Evolutionary conservation across 2,888 invertebrate species (phyloP).

Genomic region (Phaedon cochleariae): DNA sequence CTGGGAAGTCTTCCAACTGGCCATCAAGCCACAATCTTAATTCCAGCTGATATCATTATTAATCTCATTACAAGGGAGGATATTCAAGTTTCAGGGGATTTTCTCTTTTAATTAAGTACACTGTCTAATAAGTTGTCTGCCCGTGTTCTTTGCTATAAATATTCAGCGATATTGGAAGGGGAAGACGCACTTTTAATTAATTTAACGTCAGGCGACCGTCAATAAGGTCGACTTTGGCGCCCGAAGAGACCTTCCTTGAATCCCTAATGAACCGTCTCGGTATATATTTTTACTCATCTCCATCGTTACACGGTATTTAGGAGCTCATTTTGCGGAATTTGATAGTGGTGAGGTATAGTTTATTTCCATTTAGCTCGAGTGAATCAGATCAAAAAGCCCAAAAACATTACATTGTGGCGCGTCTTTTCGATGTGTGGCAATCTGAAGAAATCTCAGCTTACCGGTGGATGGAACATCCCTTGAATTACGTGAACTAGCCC

Average conservation of each 20-base stretch:
- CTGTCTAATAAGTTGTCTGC: constrained; percentile 32
- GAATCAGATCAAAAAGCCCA: too few relatives aligned
- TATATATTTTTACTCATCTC: constrained; percentile 15
- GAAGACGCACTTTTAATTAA: constrained; percentile 52
- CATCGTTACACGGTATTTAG: too few relatives aligned
- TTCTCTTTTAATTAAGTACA: constrained; percentile 33
- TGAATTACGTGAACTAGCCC: too few relatives aligned
- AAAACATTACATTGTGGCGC: too few relatives aligned
- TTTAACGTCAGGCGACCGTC: constrained; percentile 53
- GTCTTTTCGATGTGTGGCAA: too few relatives aligned
- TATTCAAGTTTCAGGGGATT: not conserved
- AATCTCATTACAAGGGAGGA: constrained; percentile 10
- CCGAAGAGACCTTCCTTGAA: constrained; percentile 50
- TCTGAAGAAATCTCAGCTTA: too few relatives aligned
- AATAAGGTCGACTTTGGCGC: constrained; percentile 50
- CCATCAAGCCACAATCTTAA: not conserved
- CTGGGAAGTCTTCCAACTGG: not conserved
- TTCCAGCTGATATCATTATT: constrained; percentile 6
- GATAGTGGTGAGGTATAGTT: too few relatives aligned
- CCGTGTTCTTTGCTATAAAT: constrained; percentile 38
- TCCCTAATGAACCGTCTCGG: constrained; percentile 45
- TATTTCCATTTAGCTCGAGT: too few relatives aligned
- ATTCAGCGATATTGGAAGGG: constrained; percentile 18
- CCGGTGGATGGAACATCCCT: too few relatives aligned
- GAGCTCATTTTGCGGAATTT: too few relatives aligned